Base-by-base conservation (phyloP, 2,113 vertebrate genomes). In the Progne subis region DNA sequence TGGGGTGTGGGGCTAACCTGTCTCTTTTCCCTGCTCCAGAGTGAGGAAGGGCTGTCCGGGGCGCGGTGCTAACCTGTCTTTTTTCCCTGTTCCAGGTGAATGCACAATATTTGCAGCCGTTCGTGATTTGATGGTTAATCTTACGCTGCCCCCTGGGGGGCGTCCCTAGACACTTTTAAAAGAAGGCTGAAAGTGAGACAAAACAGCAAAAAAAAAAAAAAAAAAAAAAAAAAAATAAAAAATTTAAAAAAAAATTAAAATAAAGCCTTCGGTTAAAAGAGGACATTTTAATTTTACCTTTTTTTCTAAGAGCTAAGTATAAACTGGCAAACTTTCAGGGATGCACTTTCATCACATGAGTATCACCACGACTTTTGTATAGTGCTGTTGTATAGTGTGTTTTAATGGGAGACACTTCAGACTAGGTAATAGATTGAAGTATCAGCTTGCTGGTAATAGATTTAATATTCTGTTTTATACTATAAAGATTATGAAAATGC, bases 61-160 rank as follows among this genome's bases (percentile, higher is more conserved):
- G 63, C 25, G 80, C 26, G 96, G 94, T 96, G 97, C 98, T 98
- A 98, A 98, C 97, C 92, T 98, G 89, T 98, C 96, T 98, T 97
- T 95, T 97, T 97, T 97, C 95, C 97, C 95, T 96, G 95, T 95
- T 97, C 92, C 97, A 99, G 99, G 99, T 97, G 99, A 99, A 98
- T 99, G 99, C 98, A 99, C 99, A 92, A 99, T 99, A 98, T 99
- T 99, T 98, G 98, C 99, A 79, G 99, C 99, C 86, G 99, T 99
- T 97, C 99, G 99, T 90, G 99, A 99, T 97, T 98, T 99, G 98
- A 99, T 99, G 99, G 98, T 98, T 98, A 99, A 98, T 98, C 98
- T 99, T 96, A 98, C 98, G 78, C 98, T 99, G 97, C 98, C 99
- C 92, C 98, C 99, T 94, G 99, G 98, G 96, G 98, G 99, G 94